A percentile compares a stretch with the other conserved stretches of the same genome.
phyloP scores from a whole-genome alignment of 2,797 vertebrate genomes.

The Trachurus trachurus region DNA sequence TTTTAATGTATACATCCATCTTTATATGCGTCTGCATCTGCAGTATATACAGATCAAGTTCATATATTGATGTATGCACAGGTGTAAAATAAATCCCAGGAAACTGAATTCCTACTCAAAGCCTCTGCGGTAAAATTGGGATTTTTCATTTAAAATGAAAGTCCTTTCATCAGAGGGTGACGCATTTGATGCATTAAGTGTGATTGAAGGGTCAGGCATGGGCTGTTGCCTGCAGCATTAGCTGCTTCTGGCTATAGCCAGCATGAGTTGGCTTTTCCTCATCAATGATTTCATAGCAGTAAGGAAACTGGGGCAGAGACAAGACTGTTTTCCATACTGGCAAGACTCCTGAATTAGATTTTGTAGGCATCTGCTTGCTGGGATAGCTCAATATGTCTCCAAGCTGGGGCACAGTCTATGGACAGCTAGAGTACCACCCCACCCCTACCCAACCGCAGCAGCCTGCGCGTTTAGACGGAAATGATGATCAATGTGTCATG shows the following conservation, averaged over 20 bases:
- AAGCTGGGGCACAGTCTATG: slow-evolving; percentile 31
- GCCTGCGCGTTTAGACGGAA: slow-evolving; percentile 39
- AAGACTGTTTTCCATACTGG: slow-evolving; percentile 71
- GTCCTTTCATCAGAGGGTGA: slow-evolving; percentile 58
- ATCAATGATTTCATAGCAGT: slow-evolving; percentile 71
- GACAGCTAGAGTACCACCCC: slow-evolving; percentile 13
- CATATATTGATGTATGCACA: background rate
- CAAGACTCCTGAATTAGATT: slow-evolving; percentile 72
- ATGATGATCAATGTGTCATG: slow-evolving; percentile 52
- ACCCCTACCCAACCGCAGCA: slow-evolving; percentile 38
- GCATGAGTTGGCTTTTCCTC: slow-evolving; percentile 71
- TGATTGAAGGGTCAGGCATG: slow-evolving; percentile 70
- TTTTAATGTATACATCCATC: background rate
- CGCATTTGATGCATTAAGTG: slow-evolving; percentile 62
- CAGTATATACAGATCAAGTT: background rate
- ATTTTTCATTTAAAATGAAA: slow-evolving; percentile 53
- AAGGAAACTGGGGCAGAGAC: slow-evolving; percentile 70
- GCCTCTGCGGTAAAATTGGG: slow-evolving; percentile 26
- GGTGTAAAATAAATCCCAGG: background rate
- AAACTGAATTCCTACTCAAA: slow-evolving; percentile 27
- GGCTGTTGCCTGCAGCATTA: slow-evolving; percentile 62
- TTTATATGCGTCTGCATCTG: background rate
- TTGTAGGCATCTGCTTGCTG: slow-evolving; percentile 70
- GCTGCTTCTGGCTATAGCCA: slow-evolving; percentile 64
- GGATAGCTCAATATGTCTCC: slow-evolving; percentile 68